Evolutionary conservation across 2,888 invertebrate species (phyloP).

Genomic region (Linnaemya tessellans): DNA sequence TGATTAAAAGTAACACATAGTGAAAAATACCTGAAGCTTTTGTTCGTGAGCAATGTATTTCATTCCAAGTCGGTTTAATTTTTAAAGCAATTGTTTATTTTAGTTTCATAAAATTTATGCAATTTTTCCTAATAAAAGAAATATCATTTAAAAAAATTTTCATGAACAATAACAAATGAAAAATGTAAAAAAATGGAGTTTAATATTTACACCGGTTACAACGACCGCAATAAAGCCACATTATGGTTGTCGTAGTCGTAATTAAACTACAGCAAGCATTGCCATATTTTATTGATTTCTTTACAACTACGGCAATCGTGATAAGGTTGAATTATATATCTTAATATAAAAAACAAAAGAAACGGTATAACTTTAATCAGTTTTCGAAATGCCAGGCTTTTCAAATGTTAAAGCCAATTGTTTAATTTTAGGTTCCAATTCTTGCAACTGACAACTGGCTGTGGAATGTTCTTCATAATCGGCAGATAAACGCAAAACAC

Average conservation of each 20-base stretch:
- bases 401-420: slow-evolving; percentile 78
- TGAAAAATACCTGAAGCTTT: no score
- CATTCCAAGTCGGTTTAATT: no score
- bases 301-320: no score
- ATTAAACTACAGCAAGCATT: no score
- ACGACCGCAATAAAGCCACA: no score
- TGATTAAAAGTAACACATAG: no score
- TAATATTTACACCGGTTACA: slow-evolving; percentile 37
- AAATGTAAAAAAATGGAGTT: slow-evolving; percentile 41
- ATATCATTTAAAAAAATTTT: neutral
- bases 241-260: no score
- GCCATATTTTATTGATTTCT: no score
- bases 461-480: slow-evolving; percentile 84
- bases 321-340: neutral
- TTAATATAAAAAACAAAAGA: neutral
- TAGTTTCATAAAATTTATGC: neutral
- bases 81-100: no score
- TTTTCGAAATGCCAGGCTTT: slow-evolving; percentile 79
- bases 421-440: slow-evolving; percentile 77
- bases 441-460: slow-evolving; percentile 82
- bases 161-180: slow-evolving; percentile 34
- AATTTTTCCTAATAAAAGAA: no score
- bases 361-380: slow-evolving; percentile 75
- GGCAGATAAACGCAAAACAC: slow-evolving; percentile 85
- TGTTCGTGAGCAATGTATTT: no score